phyloP scores from a whole-genome alignment of 64 coral and sea anemone genomes.

The Hydrozoanthus tunicans region DNA sequence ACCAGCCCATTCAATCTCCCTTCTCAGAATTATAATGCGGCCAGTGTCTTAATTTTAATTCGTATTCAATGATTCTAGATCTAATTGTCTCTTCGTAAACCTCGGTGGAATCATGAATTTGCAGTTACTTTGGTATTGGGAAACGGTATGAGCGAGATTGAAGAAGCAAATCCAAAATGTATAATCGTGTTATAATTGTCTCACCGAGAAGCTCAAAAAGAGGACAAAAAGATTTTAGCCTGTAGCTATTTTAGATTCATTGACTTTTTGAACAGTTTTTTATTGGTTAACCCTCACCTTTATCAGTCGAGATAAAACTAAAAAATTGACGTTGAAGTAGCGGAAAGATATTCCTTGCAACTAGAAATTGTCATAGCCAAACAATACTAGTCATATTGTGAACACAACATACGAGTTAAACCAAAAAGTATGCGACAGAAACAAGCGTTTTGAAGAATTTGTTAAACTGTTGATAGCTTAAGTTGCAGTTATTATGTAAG shows the following conservation, averaged over 20 bases:
- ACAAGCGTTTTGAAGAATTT: constrained; percentile 51
- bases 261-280: neutral
- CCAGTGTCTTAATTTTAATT: constrained; percentile 58
- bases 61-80: constrained; percentile 54
- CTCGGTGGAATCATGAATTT: constrained; percentile 12
- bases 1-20: constrained; percentile 9
- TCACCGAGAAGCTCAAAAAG: neutral
- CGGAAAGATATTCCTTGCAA: neutral
- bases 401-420: neutral
- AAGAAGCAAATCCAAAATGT: constrained; percentile 20
- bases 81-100: constrained; percentile 45
- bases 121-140: neutral
- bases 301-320: neutral
- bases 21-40: constrained; percentile 47
- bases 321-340: neutral
- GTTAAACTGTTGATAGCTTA: constrained; percentile 30
- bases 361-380: neutral
- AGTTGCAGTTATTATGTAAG: constrained; percentile 57
- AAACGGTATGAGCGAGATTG: constrained; percentile 21
- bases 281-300: constrained; percentile 28
- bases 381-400: neutral
- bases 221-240: constrained; percentile 25
- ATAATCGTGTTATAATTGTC: constrained; percentile 2
- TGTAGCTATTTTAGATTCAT: constrained; percentile 37
- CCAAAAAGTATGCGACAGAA: constrained; percentile 45